Conservation (phyloP, 2,113 vertebrate genomes). For the Mobula hypostoma region DNA sequence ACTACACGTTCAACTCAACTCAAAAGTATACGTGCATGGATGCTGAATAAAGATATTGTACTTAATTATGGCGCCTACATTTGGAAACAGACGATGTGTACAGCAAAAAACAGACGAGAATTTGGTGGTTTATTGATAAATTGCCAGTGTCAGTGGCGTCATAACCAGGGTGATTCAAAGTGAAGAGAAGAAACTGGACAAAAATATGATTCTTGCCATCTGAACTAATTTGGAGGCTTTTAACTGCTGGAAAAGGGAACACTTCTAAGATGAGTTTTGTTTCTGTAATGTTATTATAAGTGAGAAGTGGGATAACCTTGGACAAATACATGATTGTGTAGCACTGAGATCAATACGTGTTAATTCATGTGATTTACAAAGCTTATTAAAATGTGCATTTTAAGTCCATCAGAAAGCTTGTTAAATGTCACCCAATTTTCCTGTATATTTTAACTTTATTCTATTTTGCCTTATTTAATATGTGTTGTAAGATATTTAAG, state of each 20-base stretch:
- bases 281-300: not conserved
- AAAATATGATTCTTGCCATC: not conserved
- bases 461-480: slow-evolving; percentile 16
- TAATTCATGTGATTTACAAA: not conserved
- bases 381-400: not conserved
- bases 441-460: slow-evolving; percentile 32
- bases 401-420: not conserved
- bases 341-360: not conserved
- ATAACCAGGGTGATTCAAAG: not conserved
- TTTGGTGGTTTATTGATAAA: not conserved
- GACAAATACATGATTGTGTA: not conserved
- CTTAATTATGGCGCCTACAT: not conserved
- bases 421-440: not conserved
- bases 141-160: not conserved
- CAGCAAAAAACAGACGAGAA: not conserved
- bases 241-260: not conserved
- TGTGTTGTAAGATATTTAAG: slow-evolving; percentile 11
- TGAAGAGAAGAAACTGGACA: not conserved
- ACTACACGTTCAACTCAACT: not conserved
- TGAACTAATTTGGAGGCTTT: not conserved
- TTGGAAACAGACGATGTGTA: not conserved
- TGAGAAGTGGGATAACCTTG: not conserved
- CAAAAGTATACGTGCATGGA: not conserved
- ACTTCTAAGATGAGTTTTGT: not conserved
- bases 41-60: not conserved